Evolutionary conservation across 2,888 invertebrate species (phyloP), one percentile per base, ranked within the genome.

Genomic region (Rhagium mordax): DNA sequence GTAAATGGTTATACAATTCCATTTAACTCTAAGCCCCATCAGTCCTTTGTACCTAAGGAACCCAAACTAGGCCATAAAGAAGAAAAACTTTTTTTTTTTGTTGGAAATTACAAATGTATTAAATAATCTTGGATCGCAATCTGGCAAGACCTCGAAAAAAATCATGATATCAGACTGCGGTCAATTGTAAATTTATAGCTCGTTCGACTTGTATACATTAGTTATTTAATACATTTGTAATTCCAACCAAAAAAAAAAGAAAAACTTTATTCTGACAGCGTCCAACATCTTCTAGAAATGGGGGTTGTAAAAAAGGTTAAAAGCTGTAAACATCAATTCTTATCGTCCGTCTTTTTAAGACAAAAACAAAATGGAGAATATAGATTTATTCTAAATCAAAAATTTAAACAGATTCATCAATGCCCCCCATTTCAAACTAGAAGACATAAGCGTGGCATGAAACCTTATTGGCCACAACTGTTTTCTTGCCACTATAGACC

Each of bases 81-180:
- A n/a, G n/a, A n/a, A n/a, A n/a, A n/a, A n/a, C n/a, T n/a, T n/a
- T n/a, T n/a, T n/a, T n/a, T n/a, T n/a, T n/a, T n/a, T n/a, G n/a
- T n/a, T n/a, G n/a, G n/a, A n/a, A n/a, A n/a, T n/a, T n/a, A n/a
- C n/a, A n/a, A n/a, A n/a, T n/a, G n/a, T n/a, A n/a, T n/a, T n/a
- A n/a, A n/a, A n/a, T n/a, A 89, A 91, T 27, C 89, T 92, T 80
- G 97, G 97, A 67, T 93, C 94, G 29, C 94, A 94, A 84, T 94
- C 92, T 82, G 98, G 97, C 78, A 96, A 95, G 87, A 94, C 97
- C 76, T 90, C 90, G 74, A 95, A 95, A 89, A 95, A 94, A 88
- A 93, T 97, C 85, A 89, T 91, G 70, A 93, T 98, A 76, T 90
- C 92, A 72, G 93, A 97, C 84, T 94, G 92, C 89, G 97, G 97